These are phyloP conservation scores for Brachionus calyciflorus DNA, from an alignment of 1,140 invertebrate species.

Conservation along the genomic window DNA sequence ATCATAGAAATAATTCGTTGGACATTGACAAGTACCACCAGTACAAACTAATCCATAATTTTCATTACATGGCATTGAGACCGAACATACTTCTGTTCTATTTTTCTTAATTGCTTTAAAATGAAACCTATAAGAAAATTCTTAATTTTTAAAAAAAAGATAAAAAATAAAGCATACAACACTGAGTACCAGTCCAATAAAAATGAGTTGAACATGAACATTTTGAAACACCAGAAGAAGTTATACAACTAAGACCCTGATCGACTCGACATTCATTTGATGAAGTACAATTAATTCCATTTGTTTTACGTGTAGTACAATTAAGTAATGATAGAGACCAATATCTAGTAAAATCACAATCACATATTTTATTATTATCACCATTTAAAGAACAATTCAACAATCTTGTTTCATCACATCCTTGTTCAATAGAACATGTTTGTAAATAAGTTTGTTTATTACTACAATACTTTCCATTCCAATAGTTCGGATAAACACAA, in stretches of 20 bases:
- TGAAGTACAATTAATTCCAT: neutral
- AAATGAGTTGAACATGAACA: neutral
- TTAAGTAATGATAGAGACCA: neutral
- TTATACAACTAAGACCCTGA: neutral
- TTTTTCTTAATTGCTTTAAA: neutral
- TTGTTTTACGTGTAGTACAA: neutral
- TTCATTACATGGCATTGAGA: neutral
- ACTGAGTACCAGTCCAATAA: neutral
- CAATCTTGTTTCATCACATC: neutral
- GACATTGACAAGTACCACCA: neutral
- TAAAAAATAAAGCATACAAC: no score
- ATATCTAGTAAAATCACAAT: neutral
- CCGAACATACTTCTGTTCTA: neutral
- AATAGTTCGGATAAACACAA: conserved; percentile 14
- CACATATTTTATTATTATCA: neutral
- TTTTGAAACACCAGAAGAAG: neutral
- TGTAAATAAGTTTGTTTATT: neutral
- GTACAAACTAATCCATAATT: neutral
- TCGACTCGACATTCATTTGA: neutral
- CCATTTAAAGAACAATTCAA: neutral
- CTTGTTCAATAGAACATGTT: neutral
- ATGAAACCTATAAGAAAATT: neutral
- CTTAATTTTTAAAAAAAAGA: no score
- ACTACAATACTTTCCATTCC: neutral
- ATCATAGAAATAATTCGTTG: neutral